These are phyloP conservation scores for Drosophila diplacantha DNA, from an alignment of 2,888 invertebrate genomes.

Conservation along the genomic window DNA sequence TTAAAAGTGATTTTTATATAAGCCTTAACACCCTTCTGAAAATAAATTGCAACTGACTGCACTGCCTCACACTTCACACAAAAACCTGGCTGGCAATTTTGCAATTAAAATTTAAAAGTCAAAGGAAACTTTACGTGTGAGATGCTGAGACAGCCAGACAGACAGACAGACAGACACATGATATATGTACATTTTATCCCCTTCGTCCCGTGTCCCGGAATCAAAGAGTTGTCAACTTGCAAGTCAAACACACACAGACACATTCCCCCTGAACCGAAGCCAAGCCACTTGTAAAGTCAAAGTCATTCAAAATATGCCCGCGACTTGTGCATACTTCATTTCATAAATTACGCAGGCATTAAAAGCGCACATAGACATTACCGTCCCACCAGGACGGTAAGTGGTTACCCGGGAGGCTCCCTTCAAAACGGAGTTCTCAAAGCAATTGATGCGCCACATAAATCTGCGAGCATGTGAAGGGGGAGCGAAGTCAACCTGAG, in stretches of 20 bases:
- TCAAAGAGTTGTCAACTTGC: conserved; percentile 36
- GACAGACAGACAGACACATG: conserved; percentile 10
- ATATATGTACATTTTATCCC: conserved; percentile 1
- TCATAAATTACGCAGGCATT: conserved; percentile 72
- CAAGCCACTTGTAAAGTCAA: conserved; percentile 40
- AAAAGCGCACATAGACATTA: conserved; percentile 62
- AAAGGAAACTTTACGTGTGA: conserved; percentile 6
- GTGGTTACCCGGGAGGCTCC: background rate
- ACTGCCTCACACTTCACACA: background rate
- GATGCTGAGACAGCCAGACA: conserved; percentile 5
- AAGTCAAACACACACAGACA: conserved; percentile 13
- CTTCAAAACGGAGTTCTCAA: conserved; percentile 19
- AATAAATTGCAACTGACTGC: conserved; percentile 5
- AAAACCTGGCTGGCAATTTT: conserved; percentile 3
- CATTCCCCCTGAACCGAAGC: conserved; percentile 13
- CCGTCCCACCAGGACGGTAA: conserved; percentile 19
- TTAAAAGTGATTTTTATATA: background rate
- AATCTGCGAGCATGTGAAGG: conserved; percentile 64
- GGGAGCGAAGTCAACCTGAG: conserved; percentile 39
- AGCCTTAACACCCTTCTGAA: background rate
- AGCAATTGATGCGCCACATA: conserved; percentile 68
- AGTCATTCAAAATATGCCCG: conserved; percentile 41
- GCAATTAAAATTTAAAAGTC: conserved; percentile 13
- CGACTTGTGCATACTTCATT: conserved; percentile 66
- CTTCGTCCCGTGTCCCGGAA: background rate